Evolutionary conservation across 2,113 vertebrate genomes (phyloP), one percentile per base, ranked within the genome.

Genomic region (Tor tambroides): DNA sequence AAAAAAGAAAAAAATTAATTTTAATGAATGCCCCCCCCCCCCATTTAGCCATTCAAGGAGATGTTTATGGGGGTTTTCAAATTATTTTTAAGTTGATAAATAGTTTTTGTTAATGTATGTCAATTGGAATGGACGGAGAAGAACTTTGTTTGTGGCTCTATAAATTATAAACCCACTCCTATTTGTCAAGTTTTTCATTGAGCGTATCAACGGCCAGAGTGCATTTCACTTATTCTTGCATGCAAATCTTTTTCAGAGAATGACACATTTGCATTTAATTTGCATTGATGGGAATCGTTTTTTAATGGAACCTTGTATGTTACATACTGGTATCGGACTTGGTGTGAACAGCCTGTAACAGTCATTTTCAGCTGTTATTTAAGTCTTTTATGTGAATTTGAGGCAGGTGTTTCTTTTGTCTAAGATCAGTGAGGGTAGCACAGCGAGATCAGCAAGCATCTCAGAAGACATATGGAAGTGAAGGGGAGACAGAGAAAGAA

Each of bases 401-500:
- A 86, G 76, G 81, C 28, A 54, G 49, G 56, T 87, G 88, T 79
- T 30, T 71, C 38, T 69, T 69, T 61, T 61, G 46, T 54, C 71
- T 46, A 82, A 87, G 84, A 85, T 86, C 77, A 69, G 69, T 23
- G 14, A 80, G 49, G 38, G 82, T 84, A 54, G 69, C 28, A 12
- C 43, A 46, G 43, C 43, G 2, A 46, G 43, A 46, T 54, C 51
- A 63, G 89, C 30, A 23, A 6, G 54, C n/a, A 19, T 85, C 21
- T 56, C 71, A 41, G 54, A 71, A 67, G 32, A 80, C 59, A 89
- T 94, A 96, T 82, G 92, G 92, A 92, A 96, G 95, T 93, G 94
- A 96, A 93, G 94, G 95, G 49, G 90, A 93, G 91, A 93, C 91
- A 88, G 92, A 95, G 89, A 92, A 94, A 92, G 95, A 96, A 89